Evolutionary conservation across 2,888 invertebrate species (phyloP).

Genomic region (Itoplectis maculator): DNA sequence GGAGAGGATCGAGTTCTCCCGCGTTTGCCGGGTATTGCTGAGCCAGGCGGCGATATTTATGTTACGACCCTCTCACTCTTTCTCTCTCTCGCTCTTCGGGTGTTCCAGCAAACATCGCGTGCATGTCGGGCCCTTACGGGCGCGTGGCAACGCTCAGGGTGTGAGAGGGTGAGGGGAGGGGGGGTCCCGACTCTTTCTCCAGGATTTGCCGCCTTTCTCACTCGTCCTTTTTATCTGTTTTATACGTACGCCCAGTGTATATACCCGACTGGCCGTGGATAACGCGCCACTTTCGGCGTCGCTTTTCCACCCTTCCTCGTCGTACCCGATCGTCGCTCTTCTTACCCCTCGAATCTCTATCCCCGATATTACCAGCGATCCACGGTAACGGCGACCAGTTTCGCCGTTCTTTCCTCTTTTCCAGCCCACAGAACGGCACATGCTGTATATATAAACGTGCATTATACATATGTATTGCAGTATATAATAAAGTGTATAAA

Average conservation of each 20-base stretch:
- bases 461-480: conserved; percentile 6
- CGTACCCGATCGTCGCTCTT: neutral
- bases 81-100: too few relatives aligned
- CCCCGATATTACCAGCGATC: conserved; percentile 56
- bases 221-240: conserved; percentile 40
- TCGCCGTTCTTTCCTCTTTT: conserved; percentile 19
- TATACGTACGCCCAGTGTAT: conserved; percentile 27
- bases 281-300: conserved; percentile 46
- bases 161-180: too few relatives aligned
- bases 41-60: conserved; percentile 66
- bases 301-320: conserved; percentile 27
- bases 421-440: conserved; percentile 2
- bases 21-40: conserved; percentile 37
- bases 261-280: conserved; percentile 45
- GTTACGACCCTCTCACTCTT: conserved; percentile 68
- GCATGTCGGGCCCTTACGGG: conserved; percentile 32
- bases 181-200: neutral
- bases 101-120: conserved; percentile 63
- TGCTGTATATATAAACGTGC: conserved; percentile 16
- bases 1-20: conserved; percentile 45
- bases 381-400: conserved; percentile 30
- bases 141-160: too few relatives aligned
- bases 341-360: conserved; percentile 54
- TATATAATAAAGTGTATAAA: conserved; percentile 47
- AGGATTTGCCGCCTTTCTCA: conserved; percentile 38